Evolutionary conservation across 2,797 vertebrate species (phyloP), one percentile per base, ranked within the genome.

Genomic region (Manis crassicaudata): DNA sequence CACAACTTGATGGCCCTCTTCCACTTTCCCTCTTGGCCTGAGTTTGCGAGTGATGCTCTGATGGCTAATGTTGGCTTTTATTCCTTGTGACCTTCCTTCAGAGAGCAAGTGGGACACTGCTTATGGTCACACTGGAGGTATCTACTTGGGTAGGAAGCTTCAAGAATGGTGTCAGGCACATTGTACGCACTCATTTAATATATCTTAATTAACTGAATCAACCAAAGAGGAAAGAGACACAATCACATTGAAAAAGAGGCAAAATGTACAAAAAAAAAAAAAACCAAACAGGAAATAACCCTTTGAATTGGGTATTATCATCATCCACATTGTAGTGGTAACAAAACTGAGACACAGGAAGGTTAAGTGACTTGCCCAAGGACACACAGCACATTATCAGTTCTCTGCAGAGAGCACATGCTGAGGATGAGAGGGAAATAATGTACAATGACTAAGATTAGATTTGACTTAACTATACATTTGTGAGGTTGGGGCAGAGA

Each of bases 111-210:
- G 50, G 50, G 58, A 1, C 10, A 4, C 3, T 6, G 2, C 46
- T 63, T 6, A 1, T 20, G 13, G 37, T 17, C 43, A 63, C 10
- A 32, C 16, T 72, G 0, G 0, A 50, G 37, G 3, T 35, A 18
- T 29, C 29, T 37, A 5, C 23, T 13, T 46, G 37, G 29, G 1
- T 60, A 70, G 13, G 54, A 40, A 35, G 20, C 12, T 18, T 25
- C 0, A 17, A 21, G 58, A 87, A 43, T 11, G 60, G 35, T 29
- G 1, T 9, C 50, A 43, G 23, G 13, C 21, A 60, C 14, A n/a
- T 20, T 32, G 21, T 67, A n/a, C 23, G 9, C 2, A 0, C 32
- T 79, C 7, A 8, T 46, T 76, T 63, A 46, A 14, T 72, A 25
- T 29, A 25, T 67, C 21, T 50, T 52, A 92, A 67, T 12, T 77